Base-by-base conservation (phyloP, 2,797 vertebrate genomes). In the Cercopithecus hamlyni region DNA sequence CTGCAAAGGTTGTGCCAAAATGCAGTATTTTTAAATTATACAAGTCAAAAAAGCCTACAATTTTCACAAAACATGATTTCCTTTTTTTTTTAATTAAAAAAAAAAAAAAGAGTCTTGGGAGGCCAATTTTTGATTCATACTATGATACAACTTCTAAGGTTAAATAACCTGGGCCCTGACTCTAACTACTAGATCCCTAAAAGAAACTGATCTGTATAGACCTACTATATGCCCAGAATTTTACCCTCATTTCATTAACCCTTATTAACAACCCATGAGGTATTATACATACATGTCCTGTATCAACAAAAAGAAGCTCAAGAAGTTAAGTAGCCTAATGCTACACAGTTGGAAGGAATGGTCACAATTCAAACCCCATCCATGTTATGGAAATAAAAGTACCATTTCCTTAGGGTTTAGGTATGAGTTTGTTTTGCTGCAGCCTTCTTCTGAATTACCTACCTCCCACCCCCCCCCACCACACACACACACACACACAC, bases 1-100 rank as follows among this genome's bases (percentile, higher is more conserved):
- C 48, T 30, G 43, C 33, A 94, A 89, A 96, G 64, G 50, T 75
- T 96, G 67, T 95, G 94, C 90, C 45, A 96, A 98, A 90, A 94
- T 94, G 5, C 45, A 91, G 36, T 73, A 93, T 88, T 93, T 97
- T 97, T 39, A 97, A 88, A 93, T 95, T 57, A 91, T 2, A 33
- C 11, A 87, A 80, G 89, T 45, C 82, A 95, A 96, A 89, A 95
- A 93, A 92, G 58, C 39, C 43, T 22, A 84, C 89, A 88, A 82
- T 84, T 91, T 93, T 94, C 55, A 94, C 48, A 75, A 97, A 95
- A 82, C 50, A 57, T 17, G 48, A 20, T 92, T 90, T 76, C 15
- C 20, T 64, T 81, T 85, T 79, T 79, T 33, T 55, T 22, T n/a
- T 2, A 76, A 61, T 76, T 26, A 43, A n/a, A 72, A 58, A 84